Conservation (phyloP, 1,140 invertebrate genomes). For the Drosophila azteca region DNA sequence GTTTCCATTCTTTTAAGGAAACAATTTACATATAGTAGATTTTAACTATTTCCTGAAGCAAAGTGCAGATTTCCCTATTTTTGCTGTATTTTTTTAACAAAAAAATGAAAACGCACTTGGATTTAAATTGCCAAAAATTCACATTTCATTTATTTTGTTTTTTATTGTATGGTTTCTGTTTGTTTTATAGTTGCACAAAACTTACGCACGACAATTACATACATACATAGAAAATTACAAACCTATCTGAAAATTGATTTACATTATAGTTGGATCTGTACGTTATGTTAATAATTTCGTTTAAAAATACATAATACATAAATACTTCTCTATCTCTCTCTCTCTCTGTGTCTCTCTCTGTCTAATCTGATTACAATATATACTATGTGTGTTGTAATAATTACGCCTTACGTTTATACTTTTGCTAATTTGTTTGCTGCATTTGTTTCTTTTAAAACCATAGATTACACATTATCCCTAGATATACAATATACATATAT, state of each 20-base stretch:
- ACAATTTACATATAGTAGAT: too few species aligned
- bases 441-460: slow-evolving; percentile 60
- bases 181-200: slow-evolving; percentile 63
- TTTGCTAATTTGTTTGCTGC: slow-evolving; percentile 44
- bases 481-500: slow-evolving; percentile 21
- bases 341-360: slow-evolving; percentile 40
- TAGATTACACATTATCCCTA: slow-evolving; percentile 73
- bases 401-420: slow-evolving; percentile 20
- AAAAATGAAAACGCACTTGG: slow-evolving; percentile 3
- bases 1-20: too few species aligned
- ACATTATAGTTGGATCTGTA: slow-evolving; percentile 54
- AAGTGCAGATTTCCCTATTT: background rate
- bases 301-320: slow-evolving; percentile 78
- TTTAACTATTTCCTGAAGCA: too few species aligned
- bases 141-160: slow-evolving; percentile 62
- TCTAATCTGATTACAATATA: slow-evolving; percentile 44
- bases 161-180: slow-evolving; percentile 43
- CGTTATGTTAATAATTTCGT: slow-evolving; percentile 69
- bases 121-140: slow-evolving; percentile 68
- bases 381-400: slow-evolving; percentile 7
- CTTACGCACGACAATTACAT: slow-evolving; percentile 68
- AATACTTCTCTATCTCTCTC: slow-evolving; percentile 48
- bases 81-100: too few species aligned
- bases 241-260: slow-evolving; percentile 75
- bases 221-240: slow-evolving; percentile 76